These are phyloP conservation scores for Amblyornis subalaris DNA, from an alignment of 2,113 vertebrate species.

Conservation along the genomic window DNA sequence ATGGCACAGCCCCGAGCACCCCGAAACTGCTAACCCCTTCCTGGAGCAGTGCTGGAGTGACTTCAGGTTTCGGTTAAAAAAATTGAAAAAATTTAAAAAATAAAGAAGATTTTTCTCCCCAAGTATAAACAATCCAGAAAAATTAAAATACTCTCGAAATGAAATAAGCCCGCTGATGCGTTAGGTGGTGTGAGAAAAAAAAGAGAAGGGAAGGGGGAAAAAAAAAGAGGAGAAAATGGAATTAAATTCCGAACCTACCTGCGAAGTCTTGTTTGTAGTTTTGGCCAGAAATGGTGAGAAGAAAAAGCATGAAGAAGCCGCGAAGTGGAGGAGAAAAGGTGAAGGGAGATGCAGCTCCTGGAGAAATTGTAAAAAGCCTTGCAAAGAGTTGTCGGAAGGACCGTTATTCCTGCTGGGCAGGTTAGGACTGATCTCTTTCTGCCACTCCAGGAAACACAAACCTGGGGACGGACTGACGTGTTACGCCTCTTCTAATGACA, in stretches of 20 bases:
- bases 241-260: constrained; percentile 83
- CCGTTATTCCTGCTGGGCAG: constrained; percentile 99
- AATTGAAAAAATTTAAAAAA: neutral
- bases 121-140: constrained; percentile 6
- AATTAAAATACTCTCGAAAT: neutral
- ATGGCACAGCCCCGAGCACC: constrained; percentile 11
- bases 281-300: constrained; percentile 82
- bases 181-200: neutral
- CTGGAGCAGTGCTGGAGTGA: constrained; percentile 38
- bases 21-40: constrained; percentile 49
- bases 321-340: constrained; percentile 82
- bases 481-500: constrained; percentile 99
- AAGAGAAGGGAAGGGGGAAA: rapidly evolving
- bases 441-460: constrained; percentile 99
- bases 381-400: constrained; percentile 92
- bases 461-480: constrained; percentile 99
- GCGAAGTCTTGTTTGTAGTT: constrained; percentile 83
- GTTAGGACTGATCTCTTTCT: constrained; percentile 99
- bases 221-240: constrained; percentile 29
- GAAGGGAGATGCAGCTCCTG: constrained; percentile 84
- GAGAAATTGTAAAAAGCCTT: constrained; percentile 89
- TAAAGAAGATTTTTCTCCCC: neutral
- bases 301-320: constrained; percentile 85
- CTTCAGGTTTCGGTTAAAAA: constrained; percentile 40
- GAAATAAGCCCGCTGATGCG: neutral